Conservation (phyloP, 2,888 invertebrate species). For the Euplexia lucipara region DNA sequence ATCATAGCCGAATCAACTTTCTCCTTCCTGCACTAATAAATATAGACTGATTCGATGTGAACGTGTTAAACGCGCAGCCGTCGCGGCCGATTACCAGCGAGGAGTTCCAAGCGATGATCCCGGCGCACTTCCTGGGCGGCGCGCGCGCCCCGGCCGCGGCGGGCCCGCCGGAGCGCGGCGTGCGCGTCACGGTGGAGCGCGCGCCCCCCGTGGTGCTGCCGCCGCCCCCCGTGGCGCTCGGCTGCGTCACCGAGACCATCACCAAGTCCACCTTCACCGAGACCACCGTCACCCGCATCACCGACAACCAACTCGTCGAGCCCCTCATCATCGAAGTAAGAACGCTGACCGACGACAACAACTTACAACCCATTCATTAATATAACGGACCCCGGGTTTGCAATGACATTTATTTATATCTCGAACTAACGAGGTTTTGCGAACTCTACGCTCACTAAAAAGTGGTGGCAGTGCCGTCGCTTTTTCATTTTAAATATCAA, state of each 20-base stretch:
- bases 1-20: slow-evolving; percentile 27
- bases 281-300: slow-evolving; percentile 98
- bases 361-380: slow-evolving; percentile 32
- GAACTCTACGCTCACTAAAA: slow-evolving; percentile 39
- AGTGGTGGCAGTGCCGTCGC: slow-evolving; percentile 9
- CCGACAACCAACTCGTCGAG: slow-evolving; percentile 97
- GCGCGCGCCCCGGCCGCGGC: slow-evolving; percentile 72
- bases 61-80: slow-evolving; percentile 91
- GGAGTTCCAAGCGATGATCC: slow-evolving; percentile 98
- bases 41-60: slow-evolving; percentile 84
- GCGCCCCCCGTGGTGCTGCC: slow-evolving; percentile 92
- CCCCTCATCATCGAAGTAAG: slow-evolving; percentile 97
- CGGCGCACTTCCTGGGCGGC: slow-evolving; percentile 95
- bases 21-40: slow-evolving; percentile 46
- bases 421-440: slow-evolving; percentile 19
- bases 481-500: slow-evolving; percentile 8
- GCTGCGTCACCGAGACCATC: slow-evolving; percentile 98
- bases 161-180: slow-evolving; percentile 87
- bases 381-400: slow-evolving; percentile 26
- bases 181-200: slow-evolving; percentile 97
- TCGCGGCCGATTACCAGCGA: slow-evolving; percentile 97
- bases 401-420: slow-evolving; percentile 26
- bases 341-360: slow-evolving; percentile 53
- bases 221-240: slow-evolving; percentile 96
- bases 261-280: slow-evolving; percentile 99